Evolutionary conservation across 2,797 vertebrate genomes (phyloP).

Genomic region (Crypturellus tataupa): DNA sequence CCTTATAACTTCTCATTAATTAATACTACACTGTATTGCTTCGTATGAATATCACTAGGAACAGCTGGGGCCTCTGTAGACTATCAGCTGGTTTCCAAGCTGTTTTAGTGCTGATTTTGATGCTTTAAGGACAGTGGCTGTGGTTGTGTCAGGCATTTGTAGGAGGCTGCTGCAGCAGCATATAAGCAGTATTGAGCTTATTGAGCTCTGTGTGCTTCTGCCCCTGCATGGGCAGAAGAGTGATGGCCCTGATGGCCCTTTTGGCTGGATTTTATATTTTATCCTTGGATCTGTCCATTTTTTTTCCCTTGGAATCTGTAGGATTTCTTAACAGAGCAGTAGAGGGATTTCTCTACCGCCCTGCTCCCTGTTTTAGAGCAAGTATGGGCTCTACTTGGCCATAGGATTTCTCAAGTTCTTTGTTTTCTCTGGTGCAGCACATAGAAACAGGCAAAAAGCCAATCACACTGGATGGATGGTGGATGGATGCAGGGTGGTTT

Average conservation of each 20-base stretch:
- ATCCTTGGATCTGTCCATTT: background rate
- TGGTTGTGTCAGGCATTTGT: background rate
- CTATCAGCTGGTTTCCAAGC: accelerated
- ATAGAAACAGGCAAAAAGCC: background rate
- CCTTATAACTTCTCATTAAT: background rate
- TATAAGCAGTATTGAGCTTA: too few species aligned
- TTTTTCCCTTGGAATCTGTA: background rate
- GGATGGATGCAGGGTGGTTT: background rate
- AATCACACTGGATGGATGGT: background rate
- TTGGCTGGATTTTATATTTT: background rate
- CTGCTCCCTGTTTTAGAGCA: accelerated
- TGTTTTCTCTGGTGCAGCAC: background rate
- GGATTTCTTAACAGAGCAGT: background rate
- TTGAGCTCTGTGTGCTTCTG: background rate
- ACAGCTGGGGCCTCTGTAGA: accelerated
- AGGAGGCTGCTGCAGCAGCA: background rate
- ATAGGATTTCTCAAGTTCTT: background rate
- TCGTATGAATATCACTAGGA: background rate
- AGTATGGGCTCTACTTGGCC: background rate
- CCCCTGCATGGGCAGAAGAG: background rate
- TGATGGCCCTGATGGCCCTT: background rate
- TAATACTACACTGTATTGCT: background rate
- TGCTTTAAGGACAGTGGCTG: background rate
- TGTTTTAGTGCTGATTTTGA: background rate
- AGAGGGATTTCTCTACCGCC: background rate